Evolutionary conservation across 2,113 vertebrate genomes (phyloP), one percentile per base, ranked within the genome.

Genomic region (Tetrax tetrax): DNA sequence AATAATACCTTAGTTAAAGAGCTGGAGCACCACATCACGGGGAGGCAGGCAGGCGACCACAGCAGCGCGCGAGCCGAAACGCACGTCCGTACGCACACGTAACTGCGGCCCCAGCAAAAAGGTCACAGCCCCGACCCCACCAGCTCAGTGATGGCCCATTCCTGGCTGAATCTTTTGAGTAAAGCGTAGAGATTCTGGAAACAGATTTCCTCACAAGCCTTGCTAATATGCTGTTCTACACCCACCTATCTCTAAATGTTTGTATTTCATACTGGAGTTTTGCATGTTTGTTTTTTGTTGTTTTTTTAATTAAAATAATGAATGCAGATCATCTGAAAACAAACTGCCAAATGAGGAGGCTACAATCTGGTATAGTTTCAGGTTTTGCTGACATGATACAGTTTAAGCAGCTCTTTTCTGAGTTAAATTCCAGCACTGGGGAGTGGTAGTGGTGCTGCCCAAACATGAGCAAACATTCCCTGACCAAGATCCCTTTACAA

Each of bases 71-170:
- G 37, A 18, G n/a, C 61, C 14, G 80, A 43, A 50, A 33, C 2
- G 25, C 48, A 24, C 19, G 13, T 3, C 83, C 47, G 3, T 2
- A 33, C 3, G 10, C 47, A 6, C 6, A 0, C 2, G 5, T 35
- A 15, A 19, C 25, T 6, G 8, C 0, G 27, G 22, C 33, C 48
- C 60, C 41, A 17, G 59, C 24, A 31, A 19, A 3, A 25, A 41
- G 38, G 51, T 10, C 28, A 14, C n/a, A 56, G 89, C 51, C 51
- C 70, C 11, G 1, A 22, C 27, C 29, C 71, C 20, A 10, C 2
- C 48, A n/a, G 43, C 72, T 20, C 63, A 21, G 18, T 3, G 14
- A 60, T 1, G 11, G 13, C 20, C 51, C 17, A 7, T 19, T 61
- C 66, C 68, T 25, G 43, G 48, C 2, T 14, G 28, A 35, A 82